These are phyloP conservation scores for Mastomys natalensis DNA, from an alignment of 2,113 vertebrate species.

Conservation along the genomic window DNA sequence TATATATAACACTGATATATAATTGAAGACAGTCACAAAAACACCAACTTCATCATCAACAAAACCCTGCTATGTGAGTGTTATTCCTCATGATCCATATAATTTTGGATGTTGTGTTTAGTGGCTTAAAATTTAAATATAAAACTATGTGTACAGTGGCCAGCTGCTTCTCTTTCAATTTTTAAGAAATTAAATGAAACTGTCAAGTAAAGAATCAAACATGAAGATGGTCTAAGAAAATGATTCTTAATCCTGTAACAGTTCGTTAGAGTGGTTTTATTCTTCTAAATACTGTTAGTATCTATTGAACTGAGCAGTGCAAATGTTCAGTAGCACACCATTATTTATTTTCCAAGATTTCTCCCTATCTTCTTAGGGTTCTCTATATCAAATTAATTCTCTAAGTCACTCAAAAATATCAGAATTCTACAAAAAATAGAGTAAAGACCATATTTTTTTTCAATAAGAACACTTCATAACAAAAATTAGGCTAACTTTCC, in stretches of 20 bases:
- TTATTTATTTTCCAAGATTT: slow-evolving; percentile 41
- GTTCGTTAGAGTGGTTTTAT: slow-evolving; percentile 4
- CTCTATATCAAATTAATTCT: slow-evolving; percentile 10
- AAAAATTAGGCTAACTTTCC: slow-evolving; percentile 34
- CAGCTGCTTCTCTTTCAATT: slow-evolving; percentile 27
- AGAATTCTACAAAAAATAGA: slow-evolving; percentile 33
- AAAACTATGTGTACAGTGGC: slow-evolving; percentile 36
- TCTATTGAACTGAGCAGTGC: neutral
- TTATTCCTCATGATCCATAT: slow-evolving; percentile 30
- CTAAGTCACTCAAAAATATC: slow-evolving; percentile 9
- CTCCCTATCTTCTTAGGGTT: neutral
- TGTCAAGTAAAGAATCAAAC: slow-evolving; percentile 34
- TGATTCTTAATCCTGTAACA: slow-evolving; percentile 12
- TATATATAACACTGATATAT: slow-evolving; percentile 5
- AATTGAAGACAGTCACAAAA: slow-evolving; percentile 15
- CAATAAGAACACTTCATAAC: slow-evolving; percentile 20
- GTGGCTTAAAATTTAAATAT: slow-evolving; percentile 58
- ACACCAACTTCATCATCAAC: slow-evolving; percentile 13
- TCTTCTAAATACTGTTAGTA: slow-evolving; percentile 17
- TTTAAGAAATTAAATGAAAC: slow-evolving; percentile 52
- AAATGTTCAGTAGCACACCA: neutral
- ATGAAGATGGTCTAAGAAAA: slow-evolving; percentile 42
- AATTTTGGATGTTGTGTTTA: slow-evolving; percentile 41
- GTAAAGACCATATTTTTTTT: neutral
- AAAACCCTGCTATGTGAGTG: slow-evolving; percentile 43